A percentile compares a stretch with the other conserved stretches of the same genome.
Conservation (phyloP, 2,888 invertebrate genomes). For the Andrena dorsata region DNA sequence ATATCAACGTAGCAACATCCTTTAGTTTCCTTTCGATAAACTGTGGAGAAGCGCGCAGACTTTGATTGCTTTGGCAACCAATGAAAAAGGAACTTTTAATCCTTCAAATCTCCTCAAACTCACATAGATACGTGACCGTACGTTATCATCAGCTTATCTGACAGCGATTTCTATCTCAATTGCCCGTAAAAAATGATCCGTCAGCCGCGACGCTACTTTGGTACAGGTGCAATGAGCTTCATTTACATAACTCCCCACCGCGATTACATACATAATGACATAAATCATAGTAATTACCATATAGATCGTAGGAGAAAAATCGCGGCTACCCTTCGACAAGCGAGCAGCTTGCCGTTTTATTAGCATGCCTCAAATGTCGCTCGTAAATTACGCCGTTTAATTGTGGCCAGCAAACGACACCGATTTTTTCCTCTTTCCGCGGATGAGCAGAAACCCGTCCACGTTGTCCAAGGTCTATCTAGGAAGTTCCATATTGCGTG, state of each 20-base stretch:
- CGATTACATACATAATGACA: conserved; percentile 5
- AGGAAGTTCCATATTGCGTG: conserved; percentile 63
- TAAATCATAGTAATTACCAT: conserved; percentile 16
- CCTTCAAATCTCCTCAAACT: neutral
- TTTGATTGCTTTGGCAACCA: too few relatives aligned
- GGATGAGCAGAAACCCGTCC: conserved; percentile 43
- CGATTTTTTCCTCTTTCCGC: conserved; percentile 35
- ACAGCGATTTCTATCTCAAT: neutral
- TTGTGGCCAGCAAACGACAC: conserved; percentile 32
- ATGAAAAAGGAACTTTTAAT: too few relatives aligned
- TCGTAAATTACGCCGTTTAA: conserved; percentile 54
- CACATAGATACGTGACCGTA: neutral
- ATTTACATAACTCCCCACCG: neutral
- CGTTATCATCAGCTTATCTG: neutral
- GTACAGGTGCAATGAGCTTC: neutral
- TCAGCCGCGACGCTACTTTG: neutral
- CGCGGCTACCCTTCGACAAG: conserved; percentile 11
- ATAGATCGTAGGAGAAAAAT: conserved; percentile 7
- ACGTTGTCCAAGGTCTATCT: conserved; percentile 57
- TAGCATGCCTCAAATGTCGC: conserved; percentile 20
- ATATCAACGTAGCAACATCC: neutral
- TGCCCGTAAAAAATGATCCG: neutral
- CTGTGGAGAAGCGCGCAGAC: too few relatives aligned
- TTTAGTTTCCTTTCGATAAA: too few relatives aligned
- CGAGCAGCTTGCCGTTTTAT: conserved; percentile 40